phyloP scores from a whole-genome alignment of 2,797 vertebrate genomes.

The Enteromius treurensis region DNA sequence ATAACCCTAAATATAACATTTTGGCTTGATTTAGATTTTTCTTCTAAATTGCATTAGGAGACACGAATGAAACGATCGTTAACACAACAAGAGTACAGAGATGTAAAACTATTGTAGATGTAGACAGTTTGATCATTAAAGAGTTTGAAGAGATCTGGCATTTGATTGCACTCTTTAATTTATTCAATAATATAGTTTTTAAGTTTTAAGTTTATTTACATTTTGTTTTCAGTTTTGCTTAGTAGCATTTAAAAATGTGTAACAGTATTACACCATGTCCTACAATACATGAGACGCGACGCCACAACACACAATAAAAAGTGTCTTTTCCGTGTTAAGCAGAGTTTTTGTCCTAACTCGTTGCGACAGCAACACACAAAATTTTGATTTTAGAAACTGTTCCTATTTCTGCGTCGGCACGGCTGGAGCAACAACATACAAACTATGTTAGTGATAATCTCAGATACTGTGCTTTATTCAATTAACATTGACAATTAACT shows the following conservation, averaged over 20 bases:
- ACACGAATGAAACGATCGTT: neutral
- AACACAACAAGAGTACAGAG: neutral
- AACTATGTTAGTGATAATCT: neutral
- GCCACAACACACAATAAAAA: neutral
- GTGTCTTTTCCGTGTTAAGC: neutral
- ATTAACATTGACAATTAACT: neutral
- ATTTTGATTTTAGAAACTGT: neutral
- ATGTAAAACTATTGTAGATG: neutral
- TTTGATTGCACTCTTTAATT: neutral
- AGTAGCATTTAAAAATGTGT: neutral
- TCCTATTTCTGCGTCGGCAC: neutral
- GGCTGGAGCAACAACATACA: neutral
- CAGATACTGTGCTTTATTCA: neutral
- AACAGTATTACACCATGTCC: neutral
- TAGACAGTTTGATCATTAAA: neutral
- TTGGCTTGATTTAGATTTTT: neutral
- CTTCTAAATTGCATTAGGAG: neutral
- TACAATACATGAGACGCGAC: neutral
- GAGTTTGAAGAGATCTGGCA: neutral
- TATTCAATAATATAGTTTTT: neutral
- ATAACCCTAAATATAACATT: neutral
- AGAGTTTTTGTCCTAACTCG: neutral
- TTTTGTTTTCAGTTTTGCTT: neutral
- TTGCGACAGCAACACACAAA: neutral
- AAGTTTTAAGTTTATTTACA: neutral